These are phyloP conservation scores for Merluccius polli DNA, from an alignment of 2,797 vertebrate genomes.

Conservation along the genomic window DNA sequence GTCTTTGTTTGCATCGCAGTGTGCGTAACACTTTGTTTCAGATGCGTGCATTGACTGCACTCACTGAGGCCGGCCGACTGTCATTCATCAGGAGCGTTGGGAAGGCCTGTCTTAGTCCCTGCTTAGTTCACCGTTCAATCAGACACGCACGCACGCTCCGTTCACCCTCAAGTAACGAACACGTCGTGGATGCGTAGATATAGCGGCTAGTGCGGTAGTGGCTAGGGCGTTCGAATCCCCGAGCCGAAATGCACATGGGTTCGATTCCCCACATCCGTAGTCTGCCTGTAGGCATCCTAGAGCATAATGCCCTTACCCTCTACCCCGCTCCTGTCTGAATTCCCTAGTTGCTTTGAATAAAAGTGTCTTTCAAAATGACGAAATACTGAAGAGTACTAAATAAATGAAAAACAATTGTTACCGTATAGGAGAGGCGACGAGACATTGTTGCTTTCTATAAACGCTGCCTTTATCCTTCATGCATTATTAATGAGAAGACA, in stretches of 20 bases:
- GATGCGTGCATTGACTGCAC: neutral
- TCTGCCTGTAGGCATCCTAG: neutral
- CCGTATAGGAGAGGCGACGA: neutral
- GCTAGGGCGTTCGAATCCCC: neutral
- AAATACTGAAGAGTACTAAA: neutral
- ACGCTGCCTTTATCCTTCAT: slow-evolving; percentile 8
- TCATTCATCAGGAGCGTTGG: neutral
- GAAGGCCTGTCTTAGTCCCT: neutral
- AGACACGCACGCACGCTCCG: neutral
- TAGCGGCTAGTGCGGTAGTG: neutral
- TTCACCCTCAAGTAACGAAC: neutral
- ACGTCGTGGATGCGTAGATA: neutral
- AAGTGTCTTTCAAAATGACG: neutral
- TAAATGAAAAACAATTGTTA: neutral
- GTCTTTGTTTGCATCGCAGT: neutral
- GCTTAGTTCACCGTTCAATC: neutral
- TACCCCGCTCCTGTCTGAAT: neutral
- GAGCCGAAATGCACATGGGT: neutral
- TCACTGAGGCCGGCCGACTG: neutral
- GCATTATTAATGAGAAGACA: slow-evolving; percentile 22
- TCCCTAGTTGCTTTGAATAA: slow-evolving; percentile 1
- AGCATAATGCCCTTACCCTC: neutral
- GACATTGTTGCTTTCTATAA: neutral
- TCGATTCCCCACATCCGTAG: neutral
- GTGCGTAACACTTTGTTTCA: neutral